Evolutionary conservation across 2,113 vertebrate species (phyloP).

Genomic region (Sebastes fasciatus): DNA sequence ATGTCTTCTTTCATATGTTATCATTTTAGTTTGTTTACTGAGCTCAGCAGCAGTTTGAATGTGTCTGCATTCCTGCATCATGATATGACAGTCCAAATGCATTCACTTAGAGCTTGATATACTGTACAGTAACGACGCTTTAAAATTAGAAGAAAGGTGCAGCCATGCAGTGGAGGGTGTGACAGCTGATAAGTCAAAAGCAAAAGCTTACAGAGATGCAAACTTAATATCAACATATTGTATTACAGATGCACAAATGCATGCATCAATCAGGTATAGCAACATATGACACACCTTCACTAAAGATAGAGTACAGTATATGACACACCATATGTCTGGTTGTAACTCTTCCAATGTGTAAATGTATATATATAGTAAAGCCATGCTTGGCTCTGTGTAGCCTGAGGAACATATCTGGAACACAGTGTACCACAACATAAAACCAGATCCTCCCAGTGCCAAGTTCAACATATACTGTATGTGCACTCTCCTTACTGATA

Average conservation of each 20-base stretch:
- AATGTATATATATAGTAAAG: slow-evolving; percentile 23
- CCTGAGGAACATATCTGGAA: neutral
- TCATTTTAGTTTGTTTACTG: neutral
- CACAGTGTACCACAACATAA: slow-evolving; percentile 17
- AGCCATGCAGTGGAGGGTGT: neutral
- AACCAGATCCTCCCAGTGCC: neutral
- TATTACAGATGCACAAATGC: neutral
- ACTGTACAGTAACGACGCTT: neutral
- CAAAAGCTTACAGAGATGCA: neutral
- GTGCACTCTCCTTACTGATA: neutral
- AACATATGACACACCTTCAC: neutral
- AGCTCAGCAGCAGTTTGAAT: neutral
- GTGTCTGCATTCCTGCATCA: neutral
- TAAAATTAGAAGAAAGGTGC: neutral
- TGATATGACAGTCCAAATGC: neutral
- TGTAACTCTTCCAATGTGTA: neutral
- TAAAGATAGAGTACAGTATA: neutral
- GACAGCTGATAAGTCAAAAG: neutral
- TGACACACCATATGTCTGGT: neutral
- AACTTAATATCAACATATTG: neutral
- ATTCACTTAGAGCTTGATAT: neutral
- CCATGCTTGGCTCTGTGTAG: neutral
- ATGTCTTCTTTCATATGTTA: neutral
- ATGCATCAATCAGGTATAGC: neutral
- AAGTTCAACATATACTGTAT: neutral